Evolutionary conservation across 2,888 invertebrate species (phyloP), one percentile per base, ranked within the genome.

Genomic region (Lithosia quadra): DNA sequence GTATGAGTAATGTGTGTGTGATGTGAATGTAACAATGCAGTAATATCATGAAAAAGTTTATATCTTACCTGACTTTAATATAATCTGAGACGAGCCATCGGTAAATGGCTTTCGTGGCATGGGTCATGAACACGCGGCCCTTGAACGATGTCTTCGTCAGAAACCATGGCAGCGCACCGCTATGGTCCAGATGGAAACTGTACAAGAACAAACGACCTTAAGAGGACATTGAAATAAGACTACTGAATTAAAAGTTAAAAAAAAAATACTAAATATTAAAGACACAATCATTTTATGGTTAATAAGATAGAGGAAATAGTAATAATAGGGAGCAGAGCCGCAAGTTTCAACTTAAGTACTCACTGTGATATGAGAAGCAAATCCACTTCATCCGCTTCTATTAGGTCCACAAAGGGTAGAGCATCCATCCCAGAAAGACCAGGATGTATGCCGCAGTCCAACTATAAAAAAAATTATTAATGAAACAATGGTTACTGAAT

Each of bases 21-120:
- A 39, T 2, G 39, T 39, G 15, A 2, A 2, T 39, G 39, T 15
- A 3, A 15, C 13, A 2, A 15, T 39, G 10, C 13, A 34, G 21
- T 53, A 9, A 21, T 21, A 53, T n/a, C 9, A 53, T 2, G 1
- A 10, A 21, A 22, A 22, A 55, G 2, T 13, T 21, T 0, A 18
- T 63, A 33, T 28, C 90, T 88, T 83, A 97, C 97, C 97, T 98
- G 74, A 99, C 99, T 97, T 99, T 99, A 72, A 99, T 99, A 88
- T 99, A 99, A 96, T 99, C 99, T 0, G 99, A 99, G 2, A 99
- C 95, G 43, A 99, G 96, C 99, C 99, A 99, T 77, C 99, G 96
- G 90, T 99, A 99, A 85, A 99, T 99, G 34, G 99, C 99, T 95
- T 99, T 99, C 0, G 99, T 99, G 0, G 99, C 99, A 89, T 99